A percentile compares a stretch with the other conserved stretches of the same genome.
phyloP scores from a whole-genome alignment of 2,888 invertebrate genomes.

The Plagiodera versicolora region DNA sequence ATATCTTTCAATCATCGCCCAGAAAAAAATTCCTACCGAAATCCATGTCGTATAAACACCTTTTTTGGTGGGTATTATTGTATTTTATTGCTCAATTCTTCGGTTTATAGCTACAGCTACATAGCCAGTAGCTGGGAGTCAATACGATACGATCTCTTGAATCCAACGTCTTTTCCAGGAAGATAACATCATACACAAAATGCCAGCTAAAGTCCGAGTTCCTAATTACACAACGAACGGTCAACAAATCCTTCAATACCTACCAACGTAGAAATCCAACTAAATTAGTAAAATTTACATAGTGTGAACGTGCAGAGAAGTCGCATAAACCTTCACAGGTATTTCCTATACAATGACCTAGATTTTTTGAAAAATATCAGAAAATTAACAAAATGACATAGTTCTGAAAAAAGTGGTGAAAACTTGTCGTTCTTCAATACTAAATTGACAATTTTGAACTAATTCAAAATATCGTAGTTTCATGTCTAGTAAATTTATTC shows the following conservation, averaged over 20 bases:
- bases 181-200: not conserved
- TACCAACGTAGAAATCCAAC: not conserved
- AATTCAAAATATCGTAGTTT: no score
- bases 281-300: constrained; percentile 13
- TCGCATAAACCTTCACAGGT: not conserved
- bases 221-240: constrained; percentile 1
- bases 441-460: no score
- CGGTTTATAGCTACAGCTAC: not conserved
- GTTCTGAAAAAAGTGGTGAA: no score
- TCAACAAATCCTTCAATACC: constrained; percentile 11
- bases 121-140: not conserved
- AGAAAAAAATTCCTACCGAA: not conserved
- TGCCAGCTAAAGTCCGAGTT: not conserved
- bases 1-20: not conserved
- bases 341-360: no score
- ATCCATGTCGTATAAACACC: not conserved
- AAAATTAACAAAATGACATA: no score
- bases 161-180: not conserved
- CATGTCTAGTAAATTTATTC: no score
- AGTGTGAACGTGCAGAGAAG: not conserved
- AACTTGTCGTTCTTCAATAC: no score
- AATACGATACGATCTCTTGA: not conserved
- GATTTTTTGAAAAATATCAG: no score
- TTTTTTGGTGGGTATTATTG: not conserved
- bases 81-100: not conserved